phyloP scores from a whole-genome alignment of 2,113 vertebrate genomes.

The Psophia crepitans region DNA sequence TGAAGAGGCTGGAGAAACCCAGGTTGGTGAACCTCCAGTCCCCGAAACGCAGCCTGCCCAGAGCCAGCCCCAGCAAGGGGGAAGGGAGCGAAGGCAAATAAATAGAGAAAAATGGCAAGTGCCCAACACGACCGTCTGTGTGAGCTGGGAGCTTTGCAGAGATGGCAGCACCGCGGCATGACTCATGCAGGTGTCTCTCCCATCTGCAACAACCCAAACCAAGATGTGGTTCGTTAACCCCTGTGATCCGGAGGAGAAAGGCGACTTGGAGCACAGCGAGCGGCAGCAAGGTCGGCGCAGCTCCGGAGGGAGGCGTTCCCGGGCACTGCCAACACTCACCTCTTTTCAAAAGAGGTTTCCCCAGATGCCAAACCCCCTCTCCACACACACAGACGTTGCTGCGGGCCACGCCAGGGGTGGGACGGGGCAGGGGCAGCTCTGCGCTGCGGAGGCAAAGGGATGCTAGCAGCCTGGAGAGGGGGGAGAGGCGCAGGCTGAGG shows the following conservation, averaged over 20 bases:
- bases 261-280: fast-evolving
- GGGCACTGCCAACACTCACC: background rate
- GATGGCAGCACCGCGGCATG: background rate
- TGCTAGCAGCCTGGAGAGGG: background rate
- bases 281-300: background rate
- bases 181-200: slow-evolving; percentile 46
- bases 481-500: background rate
- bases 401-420: background rate
- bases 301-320: background rate
- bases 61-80: background rate
- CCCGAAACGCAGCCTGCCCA: background rate
- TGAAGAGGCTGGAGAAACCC: background rate
- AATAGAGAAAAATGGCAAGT: slow-evolving; percentile 20
- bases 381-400: background rate
- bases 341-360: background rate
- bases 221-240: background rate
- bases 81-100: background rate
- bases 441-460: background rate
- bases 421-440: background rate
- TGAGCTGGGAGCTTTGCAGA: background rate
- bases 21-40: background rate
- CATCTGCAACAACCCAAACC: background rate
- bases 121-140: background rate
- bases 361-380: background rate
- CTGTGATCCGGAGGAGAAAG: background rate